Base-by-base conservation (phyloP, 2,888 invertebrate species). In the Cerastis rubricosa region DNA sequence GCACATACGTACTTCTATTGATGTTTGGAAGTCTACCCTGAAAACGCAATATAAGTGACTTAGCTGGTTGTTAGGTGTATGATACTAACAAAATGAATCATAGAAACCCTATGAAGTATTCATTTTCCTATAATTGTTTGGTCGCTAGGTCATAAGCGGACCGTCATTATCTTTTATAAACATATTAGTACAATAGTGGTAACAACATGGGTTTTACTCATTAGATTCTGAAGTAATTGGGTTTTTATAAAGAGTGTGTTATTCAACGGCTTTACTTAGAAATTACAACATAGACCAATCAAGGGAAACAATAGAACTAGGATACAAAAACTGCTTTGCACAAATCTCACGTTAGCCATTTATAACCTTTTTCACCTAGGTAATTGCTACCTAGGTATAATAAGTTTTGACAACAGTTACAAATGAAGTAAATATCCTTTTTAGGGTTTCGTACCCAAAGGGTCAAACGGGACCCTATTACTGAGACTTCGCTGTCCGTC, bases 71-170 rank as follows among this genome's bases (percentile, higher is more conserved):
- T 19, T 17, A 74, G 19, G 14, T 19, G n/a, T n/a, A 25, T 19
- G 43, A 76, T 80, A 40, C 4, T 7, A n/a, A 45, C 25, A 74
- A 22, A n/a, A 40, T 81, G 70, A 11, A 43, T 64, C 59, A 64
- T 22, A 54, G 43, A 22, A 43, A 64, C n/a, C n/a, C 12, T 43
- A 40, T 25, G 64, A 35, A 17, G 40, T 83, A 47, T 54, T 57
- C 45, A 66, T 79, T 79, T 83, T 83, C 84, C 84, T 79, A 65
- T 80, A 61, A 78, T 47, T 78, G 17, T 59, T 59, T 65, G 9
- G 43, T 79, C 76, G 40, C 29, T 57, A 63, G 11, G 6, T 29
- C 67, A 43, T 25, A 22, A 40, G 22, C 35, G 29, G 25, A 61
- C 71, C 29, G 59, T 7, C 59, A 59, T 70, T 76, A 59, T 47